phyloP scores from a whole-genome alignment of 1,140 invertebrate species.

The Drosophila orena region DNA sequence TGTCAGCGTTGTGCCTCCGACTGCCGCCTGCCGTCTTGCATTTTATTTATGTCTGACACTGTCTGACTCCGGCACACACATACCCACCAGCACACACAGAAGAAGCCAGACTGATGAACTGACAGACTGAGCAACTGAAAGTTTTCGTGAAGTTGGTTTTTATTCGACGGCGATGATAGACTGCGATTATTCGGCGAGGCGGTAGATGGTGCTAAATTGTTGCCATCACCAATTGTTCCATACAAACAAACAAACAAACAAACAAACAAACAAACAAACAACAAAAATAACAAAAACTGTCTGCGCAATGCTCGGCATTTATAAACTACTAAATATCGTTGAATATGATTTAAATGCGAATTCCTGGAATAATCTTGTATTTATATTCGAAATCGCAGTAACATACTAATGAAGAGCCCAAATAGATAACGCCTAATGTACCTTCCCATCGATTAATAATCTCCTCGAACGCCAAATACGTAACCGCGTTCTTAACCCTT shows the following conservation, averaged over 20 bases:
- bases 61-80: conserved; percentile 10
- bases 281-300: too few relatives aligned
- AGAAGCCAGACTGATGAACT: conserved; percentile 25
- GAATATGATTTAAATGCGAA: too few relatives aligned
- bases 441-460: conserved; percentile 3
- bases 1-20: conserved; percentile 57
- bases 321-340: too few relatives aligned
- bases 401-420: too few relatives aligned
- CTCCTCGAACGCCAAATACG: neutral
- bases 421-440: too few relatives aligned
- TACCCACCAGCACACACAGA: neutral
- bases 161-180: conserved; percentile 31
- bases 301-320: too few relatives aligned
- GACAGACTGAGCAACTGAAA: conserved; percentile 42
- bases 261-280: too few relatives aligned
- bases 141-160: conserved; percentile 26
- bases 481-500: neutral
- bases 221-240: conserved; percentile 13
- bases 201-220: conserved; percentile 4
- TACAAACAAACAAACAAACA: neutral
- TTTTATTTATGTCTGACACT: conserved; percentile 64
- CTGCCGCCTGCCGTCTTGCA: conserved; percentile 54
- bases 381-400: too few relatives aligned
- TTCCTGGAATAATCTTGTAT: too few relatives aligned
- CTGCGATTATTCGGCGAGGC: conserved; percentile 11